Evolutionary conservation across 2,113 vertebrate genomes (phyloP).

Genomic region (Strix uralensis): DNA sequence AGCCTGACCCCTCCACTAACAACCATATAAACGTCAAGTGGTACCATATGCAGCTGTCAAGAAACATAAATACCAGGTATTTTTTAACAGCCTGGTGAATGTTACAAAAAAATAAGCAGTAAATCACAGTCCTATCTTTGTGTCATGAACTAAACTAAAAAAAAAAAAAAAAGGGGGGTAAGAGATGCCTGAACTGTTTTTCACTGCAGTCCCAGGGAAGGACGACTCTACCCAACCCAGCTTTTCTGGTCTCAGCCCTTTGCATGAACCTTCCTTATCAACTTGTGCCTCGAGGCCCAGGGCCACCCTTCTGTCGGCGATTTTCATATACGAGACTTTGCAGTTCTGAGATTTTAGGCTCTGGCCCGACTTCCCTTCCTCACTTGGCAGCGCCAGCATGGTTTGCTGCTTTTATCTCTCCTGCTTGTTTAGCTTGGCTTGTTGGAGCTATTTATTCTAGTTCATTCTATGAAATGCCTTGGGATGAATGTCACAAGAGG

Average conservation of each 20-base stretch:
- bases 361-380: neutral
- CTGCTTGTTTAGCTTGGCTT: neutral
- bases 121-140: neutral
- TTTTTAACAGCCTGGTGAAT: neutral
- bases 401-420: neutral
- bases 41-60: neutral
- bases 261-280: neutral
- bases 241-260: neutral
- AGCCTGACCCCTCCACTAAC: neutral
- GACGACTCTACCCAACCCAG: neutral
- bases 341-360: neutral
- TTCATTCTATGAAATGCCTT: neutral
- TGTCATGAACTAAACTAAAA: neutral
- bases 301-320: rapidly evolving
- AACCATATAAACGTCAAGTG: rapidly evolving
- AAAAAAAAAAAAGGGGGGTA: neutral
- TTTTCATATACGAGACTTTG: neutral
- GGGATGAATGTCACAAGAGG: neutral
- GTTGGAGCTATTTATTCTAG: neutral
- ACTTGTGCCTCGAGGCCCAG: neutral
- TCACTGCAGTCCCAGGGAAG: neutral
- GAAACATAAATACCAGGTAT: neutral
- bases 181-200: neutral
- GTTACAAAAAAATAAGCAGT: neutral
- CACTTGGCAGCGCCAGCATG: rapidly evolving